phyloP scores from a whole-genome alignment of 2,113 vertebrate species.

The Hippocampus zosterae region DNA sequence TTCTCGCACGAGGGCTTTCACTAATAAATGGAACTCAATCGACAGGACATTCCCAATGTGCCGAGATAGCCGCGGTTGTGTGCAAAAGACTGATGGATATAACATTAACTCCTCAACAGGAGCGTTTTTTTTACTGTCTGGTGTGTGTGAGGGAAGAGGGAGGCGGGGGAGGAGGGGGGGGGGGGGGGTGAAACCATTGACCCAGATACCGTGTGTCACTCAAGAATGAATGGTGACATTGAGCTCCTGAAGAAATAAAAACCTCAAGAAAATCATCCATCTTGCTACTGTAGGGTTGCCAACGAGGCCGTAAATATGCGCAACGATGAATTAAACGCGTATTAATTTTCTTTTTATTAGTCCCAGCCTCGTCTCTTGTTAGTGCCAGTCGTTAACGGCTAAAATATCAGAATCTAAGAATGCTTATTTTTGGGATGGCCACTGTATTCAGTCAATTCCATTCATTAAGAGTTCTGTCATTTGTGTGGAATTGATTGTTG shows the following conservation, averaged over 20 bases:
- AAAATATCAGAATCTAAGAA: too few species aligned
- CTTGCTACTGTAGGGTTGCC: not conserved
- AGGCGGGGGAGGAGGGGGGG: not conserved
- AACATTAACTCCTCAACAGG: conserved; percentile 63
- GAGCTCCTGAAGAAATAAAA: conserved; percentile 5
- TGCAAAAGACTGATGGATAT: conserved; percentile 54
- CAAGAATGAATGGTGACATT: conserved; percentile 3
- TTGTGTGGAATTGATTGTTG: too few species aligned
- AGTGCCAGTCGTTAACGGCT: too few species aligned
- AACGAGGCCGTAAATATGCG: not conserved
- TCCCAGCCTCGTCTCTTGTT: not conserved
- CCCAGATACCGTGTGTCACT: not conserved
- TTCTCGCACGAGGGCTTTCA: conserved; percentile 27
- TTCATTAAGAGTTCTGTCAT: too few species aligned
- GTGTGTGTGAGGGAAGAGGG: not conserved
- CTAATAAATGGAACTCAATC: conserved; percentile 17
- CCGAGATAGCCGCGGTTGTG: conserved; percentile 42
- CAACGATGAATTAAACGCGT: not conserved
- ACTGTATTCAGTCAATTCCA: too few species aligned
- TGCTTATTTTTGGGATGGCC: too few species aligned
- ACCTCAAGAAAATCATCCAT: not conserved
- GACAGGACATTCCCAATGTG: conserved; percentile 43
- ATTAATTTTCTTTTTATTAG: not conserved
- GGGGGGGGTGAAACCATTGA: conserved; percentile 9
- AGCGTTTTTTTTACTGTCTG: conserved; percentile 20